phyloP scores from a whole-genome alignment of 1,140 invertebrate species.

The Anoplophora glabripennis region DNA sequence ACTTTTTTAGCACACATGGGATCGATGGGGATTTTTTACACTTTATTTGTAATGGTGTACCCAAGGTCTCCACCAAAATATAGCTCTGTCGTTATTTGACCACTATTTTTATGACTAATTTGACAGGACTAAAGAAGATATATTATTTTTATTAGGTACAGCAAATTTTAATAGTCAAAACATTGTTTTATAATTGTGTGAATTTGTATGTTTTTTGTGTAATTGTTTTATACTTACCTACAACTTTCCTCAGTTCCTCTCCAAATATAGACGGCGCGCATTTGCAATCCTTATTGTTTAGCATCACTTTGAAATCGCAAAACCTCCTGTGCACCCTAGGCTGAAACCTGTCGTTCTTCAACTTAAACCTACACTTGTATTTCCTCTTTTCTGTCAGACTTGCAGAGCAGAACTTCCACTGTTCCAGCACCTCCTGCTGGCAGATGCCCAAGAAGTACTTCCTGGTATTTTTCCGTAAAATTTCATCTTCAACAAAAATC shows the following conservation, averaged over 20 bases:
- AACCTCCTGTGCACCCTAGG: constrained; percentile 32
- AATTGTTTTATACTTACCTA: constrained; percentile 18
- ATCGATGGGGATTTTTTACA: no score
- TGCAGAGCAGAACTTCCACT: constrained; percentile 28
- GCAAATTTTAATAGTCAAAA: no score
- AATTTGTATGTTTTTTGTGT: no score
- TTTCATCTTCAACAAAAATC: constrained; percentile 23
- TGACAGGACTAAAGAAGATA: no score
- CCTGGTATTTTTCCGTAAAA: not conserved
- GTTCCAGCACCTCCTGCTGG: constrained; percentile 22
- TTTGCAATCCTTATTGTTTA: constrained; percentile 25
- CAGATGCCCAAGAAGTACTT: constrained; percentile 34
- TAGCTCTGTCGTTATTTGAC: no score
- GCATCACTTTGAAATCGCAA: constrained; percentile 31
- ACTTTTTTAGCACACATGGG: no score
- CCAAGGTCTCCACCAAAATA: no score
- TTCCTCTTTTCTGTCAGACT: constrained; percentile 16
- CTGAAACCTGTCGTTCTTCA: constrained; percentile 21
- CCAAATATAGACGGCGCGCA: constrained; percentile 26
- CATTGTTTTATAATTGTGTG: no score
- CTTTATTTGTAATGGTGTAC: no score
- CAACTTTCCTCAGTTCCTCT: constrained; percentile 27
- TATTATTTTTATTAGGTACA: no score
- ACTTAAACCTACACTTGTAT: constrained; percentile 27
- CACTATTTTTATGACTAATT: no score